Evolutionary conservation across 2,888 invertebrate genomes (phyloP).

Genomic region (Amorpha juglandis): DNA sequence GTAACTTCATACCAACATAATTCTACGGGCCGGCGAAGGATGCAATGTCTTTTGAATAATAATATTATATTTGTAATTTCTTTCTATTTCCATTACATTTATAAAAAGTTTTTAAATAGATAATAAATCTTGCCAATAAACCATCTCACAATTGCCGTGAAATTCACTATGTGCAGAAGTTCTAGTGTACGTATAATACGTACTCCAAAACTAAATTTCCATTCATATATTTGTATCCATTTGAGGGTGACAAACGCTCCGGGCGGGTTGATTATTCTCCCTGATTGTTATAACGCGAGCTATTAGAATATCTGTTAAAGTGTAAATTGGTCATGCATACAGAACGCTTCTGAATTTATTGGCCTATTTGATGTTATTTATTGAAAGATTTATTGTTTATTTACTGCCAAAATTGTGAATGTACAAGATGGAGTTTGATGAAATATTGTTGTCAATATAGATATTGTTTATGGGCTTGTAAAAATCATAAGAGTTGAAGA

Average conservation of each 20-base stretch:
- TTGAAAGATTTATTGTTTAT: slow-evolving; percentile 24
- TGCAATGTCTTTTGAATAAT: too few species aligned
- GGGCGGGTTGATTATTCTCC: slow-evolving; percentile 29
- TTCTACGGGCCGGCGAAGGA: too few species aligned
- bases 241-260: slow-evolving; percentile 26
- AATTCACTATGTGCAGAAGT: neutral
- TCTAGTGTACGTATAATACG: slow-evolving; percentile 12
- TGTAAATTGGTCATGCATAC: slow-evolving; percentile 36
- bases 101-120: too few species aligned
- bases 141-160: neutral
- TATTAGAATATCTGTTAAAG: slow-evolving; percentile 37
- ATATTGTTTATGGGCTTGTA: neutral
- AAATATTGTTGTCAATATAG: neutral
- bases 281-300: slow-evolving; percentile 37
- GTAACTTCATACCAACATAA: too few species aligned
- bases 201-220: slow-evolving; percentile 22
- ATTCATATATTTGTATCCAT: slow-evolving; percentile 23
- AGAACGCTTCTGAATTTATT: slow-evolving; percentile 32
- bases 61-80: too few species aligned
- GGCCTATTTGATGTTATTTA: slow-evolving; percentile 23
- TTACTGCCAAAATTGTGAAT: slow-evolving; percentile 2
- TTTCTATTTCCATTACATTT: too few species aligned
- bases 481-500: neutral
- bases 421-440: slow-evolving; percentile 5
- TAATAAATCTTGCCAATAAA: neutral